Conservation (phyloP, 2,888 invertebrate genomes). For the Ceriagrion tenellum region DNA sequence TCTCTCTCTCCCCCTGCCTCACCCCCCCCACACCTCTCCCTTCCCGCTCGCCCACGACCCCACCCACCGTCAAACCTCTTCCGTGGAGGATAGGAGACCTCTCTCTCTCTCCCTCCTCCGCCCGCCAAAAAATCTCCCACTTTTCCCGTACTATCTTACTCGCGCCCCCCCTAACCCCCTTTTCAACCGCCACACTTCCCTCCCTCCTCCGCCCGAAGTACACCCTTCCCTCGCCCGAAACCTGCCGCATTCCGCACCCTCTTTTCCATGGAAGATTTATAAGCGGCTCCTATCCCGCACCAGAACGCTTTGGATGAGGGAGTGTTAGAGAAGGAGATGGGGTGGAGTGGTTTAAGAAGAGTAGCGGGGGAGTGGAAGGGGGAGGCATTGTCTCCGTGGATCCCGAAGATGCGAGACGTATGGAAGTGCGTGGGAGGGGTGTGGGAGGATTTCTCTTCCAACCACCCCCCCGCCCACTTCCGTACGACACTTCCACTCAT, state of each 20-base stretch:
- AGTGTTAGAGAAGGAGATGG: not conserved
- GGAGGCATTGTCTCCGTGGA: conserved; percentile 68
- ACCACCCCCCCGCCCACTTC: not conserved
- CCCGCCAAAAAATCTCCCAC: not conserved
- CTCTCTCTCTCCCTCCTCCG: not conserved
- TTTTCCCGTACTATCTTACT: not conserved
- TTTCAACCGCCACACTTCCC: too few relatives aligned
- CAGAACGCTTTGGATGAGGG: not conserved
- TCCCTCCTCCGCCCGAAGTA: not conserved
- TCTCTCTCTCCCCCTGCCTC: not conserved
- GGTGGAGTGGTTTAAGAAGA: conserved; percentile 38
- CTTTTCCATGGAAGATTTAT: conserved; percentile 65
- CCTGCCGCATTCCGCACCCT: conserved; percentile 55
- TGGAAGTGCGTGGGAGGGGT: conserved; percentile 50
- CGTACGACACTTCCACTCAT: not conserved
- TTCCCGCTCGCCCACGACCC: not conserved
- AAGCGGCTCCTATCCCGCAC: conserved; percentile 41
- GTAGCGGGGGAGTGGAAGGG: conserved; percentile 20
- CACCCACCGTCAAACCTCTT: not conserved
- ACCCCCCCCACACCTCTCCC: not conserved
- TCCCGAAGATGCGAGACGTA: conserved; percentile 68
- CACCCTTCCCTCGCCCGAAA: not conserved
- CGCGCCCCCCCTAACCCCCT: not conserved
- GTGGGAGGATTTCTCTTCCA: not conserved
- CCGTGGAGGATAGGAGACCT: not conserved